Percentiles rank a stretch among this genome's conserved stretches.
Conservation (phyloP, 2,113 vertebrate species). For the Capricornis sumatraensis region DNA sequence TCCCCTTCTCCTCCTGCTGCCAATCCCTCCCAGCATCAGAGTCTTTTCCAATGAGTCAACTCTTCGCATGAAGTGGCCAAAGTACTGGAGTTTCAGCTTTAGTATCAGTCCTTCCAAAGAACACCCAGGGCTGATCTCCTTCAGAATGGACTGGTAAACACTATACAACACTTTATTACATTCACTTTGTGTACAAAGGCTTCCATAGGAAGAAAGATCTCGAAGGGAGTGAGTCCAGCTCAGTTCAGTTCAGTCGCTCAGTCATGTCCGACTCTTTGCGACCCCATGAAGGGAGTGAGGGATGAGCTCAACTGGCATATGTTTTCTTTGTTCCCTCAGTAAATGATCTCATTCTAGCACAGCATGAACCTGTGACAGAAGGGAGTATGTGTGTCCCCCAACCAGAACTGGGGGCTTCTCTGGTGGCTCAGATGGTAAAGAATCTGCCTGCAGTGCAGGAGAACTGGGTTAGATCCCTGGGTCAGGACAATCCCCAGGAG, state of each 20-base stretch:
- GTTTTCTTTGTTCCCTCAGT: background rate
- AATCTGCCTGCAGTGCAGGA: background rate
- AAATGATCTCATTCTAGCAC: background rate
- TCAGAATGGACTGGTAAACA: background rate
- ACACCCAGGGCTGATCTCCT: too few species aligned
- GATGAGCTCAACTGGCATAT: background rate
- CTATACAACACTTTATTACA: background rate
- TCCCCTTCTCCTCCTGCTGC: too few species aligned
- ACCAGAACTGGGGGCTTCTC: background rate
- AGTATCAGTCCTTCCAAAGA: too few species aligned
- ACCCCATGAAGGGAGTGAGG: background rate
- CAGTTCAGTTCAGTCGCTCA: too few species aligned
- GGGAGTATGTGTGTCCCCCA: background rate
- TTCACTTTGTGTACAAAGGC: background rate
- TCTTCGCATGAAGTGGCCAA: too few species aligned
- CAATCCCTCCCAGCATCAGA: too few species aligned
- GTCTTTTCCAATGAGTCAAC: too few species aligned
- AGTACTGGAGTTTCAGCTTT: too few species aligned
- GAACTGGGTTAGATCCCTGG: background rate
- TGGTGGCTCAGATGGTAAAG: background rate
- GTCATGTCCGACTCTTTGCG: too few species aligned
- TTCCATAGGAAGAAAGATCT: background rate
- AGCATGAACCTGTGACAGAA: background rate
- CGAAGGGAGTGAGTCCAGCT: background rate
- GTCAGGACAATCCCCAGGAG: background rate